Conservation (phyloP, 1,140 invertebrate species). For the Pollicipes pollicipes region DNA sequence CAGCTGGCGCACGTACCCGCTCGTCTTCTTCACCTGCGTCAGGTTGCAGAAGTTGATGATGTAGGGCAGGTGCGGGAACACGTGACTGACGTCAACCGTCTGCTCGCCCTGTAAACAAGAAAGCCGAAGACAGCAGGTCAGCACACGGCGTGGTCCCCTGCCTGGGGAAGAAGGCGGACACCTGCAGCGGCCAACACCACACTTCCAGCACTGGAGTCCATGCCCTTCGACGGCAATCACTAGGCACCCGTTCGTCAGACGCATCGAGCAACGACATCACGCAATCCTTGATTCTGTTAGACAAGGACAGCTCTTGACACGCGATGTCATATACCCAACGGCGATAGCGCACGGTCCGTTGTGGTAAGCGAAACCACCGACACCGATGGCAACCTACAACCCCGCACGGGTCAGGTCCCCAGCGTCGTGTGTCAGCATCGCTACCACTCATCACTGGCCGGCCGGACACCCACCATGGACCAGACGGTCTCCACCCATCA, state of each 20-base stretch:
- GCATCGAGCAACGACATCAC: too few species aligned
- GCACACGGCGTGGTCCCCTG: too few species aligned
- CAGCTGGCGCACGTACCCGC: conserved; percentile 47
- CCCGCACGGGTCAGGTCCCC: too few species aligned
- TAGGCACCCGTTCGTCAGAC: neutral
- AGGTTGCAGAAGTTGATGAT: conserved; percentile 59
- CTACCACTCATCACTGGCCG: conserved; percentile 31
- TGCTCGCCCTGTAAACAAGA: conserved; percentile 42
- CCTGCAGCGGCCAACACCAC: too few species aligned
- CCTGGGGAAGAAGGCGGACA: too few species aligned
- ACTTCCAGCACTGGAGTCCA: conserved; percentile 30
- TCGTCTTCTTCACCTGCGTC: conserved; percentile 49
- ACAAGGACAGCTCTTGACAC: too few species aligned
- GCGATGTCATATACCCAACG: too few species aligned
- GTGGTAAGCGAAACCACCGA: too few species aligned
- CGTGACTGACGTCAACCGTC: conserved; percentile 49
- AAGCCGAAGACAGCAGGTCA: conserved; percentile 8
- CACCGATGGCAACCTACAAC: too few species aligned
- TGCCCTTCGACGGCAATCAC: neutral
- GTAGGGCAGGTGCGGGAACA: conserved; percentile 49
- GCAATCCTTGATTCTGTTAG: too few species aligned
- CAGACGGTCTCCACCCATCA: neutral
- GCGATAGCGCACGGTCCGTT: too few species aligned
- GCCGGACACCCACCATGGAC: conserved; percentile 29
- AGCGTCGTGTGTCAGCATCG: too few species aligned